A percentile compares a stretch with the other conserved stretches of the same genome.
Evolutionary conservation across 2,888 invertebrate genomes (phyloP).

Genomic region (Chloroclystis v-ata): DNA sequence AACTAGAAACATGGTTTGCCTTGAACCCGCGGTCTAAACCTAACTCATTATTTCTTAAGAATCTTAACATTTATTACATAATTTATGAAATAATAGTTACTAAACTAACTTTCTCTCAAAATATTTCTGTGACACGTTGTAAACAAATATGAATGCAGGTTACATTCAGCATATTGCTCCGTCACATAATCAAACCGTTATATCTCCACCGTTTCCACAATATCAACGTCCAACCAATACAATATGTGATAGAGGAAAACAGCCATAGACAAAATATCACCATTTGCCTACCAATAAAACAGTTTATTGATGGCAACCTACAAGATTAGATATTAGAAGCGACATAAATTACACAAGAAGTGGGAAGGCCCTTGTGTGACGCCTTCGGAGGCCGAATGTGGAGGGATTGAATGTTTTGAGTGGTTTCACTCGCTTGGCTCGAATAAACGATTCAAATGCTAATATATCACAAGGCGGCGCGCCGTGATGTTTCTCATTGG

Average conservation of each 20-base stretch:
- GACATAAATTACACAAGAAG: constrained; percentile 57
- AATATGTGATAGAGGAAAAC: constrained; percentile 21
- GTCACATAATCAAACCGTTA: constrained; percentile 9
- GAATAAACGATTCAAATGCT: constrained; percentile 75
- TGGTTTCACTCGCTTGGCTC: constrained; percentile 39
- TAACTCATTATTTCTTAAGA: too few species aligned
- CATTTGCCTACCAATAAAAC: constrained; percentile 50
- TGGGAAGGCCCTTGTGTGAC: constrained; percentile 42
- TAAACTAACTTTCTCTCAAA: too few species aligned
- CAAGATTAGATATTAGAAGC: constrained; percentile 37
- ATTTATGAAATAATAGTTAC: neutral
- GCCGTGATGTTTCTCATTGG: constrained; percentile 70
- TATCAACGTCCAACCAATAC: constrained; percentile 19
- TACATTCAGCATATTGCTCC: constrained; percentile 6
- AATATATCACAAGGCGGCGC: constrained; percentile 75
- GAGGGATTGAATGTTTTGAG: constrained; percentile 32
- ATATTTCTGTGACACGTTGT: neutral
- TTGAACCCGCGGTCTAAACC: too few species aligned
- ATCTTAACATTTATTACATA: too few species aligned
- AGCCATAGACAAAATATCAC: constrained; percentile 39
- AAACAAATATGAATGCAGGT: constrained; percentile 3
- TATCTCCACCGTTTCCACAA: constrained; percentile 7
- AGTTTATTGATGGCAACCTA: constrained; percentile 50
- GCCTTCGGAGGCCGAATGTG: constrained; percentile 52
- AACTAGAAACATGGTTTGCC: too few species aligned